Evolutionary conservation across 2,888 invertebrate species (phyloP).

Genomic region (Volucella inflata): DNA sequence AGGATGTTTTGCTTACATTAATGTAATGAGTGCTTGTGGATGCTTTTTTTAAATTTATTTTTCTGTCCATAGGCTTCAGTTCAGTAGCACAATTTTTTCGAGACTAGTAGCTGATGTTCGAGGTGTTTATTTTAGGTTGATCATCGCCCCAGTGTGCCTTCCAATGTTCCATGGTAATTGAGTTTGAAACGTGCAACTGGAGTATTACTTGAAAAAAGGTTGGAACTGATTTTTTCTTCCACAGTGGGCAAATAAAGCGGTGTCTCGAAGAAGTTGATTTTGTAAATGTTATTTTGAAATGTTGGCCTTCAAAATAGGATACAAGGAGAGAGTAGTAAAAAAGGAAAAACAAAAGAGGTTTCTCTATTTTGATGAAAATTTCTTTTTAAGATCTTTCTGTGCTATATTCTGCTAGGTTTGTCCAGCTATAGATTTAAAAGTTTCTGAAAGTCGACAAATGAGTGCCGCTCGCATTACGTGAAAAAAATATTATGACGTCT

Average conservation of each 20-base stretch:
- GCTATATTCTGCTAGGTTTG: no score
- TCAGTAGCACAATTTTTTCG: conserved; percentile 51
- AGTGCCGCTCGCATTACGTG: no score
- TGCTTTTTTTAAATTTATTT: conserved; percentile 78
- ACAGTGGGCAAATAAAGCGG: conserved; percentile 12
- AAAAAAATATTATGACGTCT: no score
- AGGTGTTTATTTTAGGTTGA: conserved; percentile 40
- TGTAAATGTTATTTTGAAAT: no score
- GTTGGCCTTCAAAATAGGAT: no score
- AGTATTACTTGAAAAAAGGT: conserved; percentile 40
- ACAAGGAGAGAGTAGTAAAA: no score
- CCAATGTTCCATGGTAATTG: conserved; percentile 38
- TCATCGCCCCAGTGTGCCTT: conserved; percentile 27
- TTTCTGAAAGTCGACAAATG: no score
- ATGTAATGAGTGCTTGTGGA: conserved; percentile 81
- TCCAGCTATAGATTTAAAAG: no score
- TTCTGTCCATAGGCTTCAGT: conserved; percentile 75
- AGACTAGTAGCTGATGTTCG: conserved; percentile 51
- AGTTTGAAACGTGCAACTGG: conserved; percentile 50
- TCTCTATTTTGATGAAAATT: no score
- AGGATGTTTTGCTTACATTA: conserved; percentile 75
- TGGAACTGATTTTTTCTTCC: conserved; percentile 24
- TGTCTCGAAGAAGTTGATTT: neutral
- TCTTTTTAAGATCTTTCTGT: no score
- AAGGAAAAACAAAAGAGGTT: no score